These are phyloP conservation scores for Spilosoma lubricipeda DNA, from an alignment of 2,888 invertebrate genomes.

Conservation along the genomic window DNA sequence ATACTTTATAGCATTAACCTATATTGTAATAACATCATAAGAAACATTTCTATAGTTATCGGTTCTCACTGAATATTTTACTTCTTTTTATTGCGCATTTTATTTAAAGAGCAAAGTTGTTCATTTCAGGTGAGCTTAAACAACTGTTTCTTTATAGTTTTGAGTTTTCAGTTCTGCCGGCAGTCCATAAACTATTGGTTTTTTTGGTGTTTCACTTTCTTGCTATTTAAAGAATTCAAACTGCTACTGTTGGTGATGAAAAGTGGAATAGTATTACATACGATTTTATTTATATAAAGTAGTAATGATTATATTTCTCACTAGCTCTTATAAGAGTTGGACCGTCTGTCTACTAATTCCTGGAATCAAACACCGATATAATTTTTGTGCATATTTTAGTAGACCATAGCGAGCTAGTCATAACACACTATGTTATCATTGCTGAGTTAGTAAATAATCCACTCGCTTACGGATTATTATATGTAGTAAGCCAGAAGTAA, in stretches of 20 bases:
- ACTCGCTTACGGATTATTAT: not conserved
- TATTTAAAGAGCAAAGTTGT: too few species aligned
- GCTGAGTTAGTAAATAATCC: not conserved
- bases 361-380: not conserved
- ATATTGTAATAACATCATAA: too few species aligned
- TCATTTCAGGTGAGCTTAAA: too few species aligned
- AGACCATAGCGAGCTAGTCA: not conserved
- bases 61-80: too few species aligned
- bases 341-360: not conserved
- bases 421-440: not conserved
- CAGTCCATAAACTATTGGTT: too few species aligned
- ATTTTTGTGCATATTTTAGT: conserved; percentile 1
- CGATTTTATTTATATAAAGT: not conserved
- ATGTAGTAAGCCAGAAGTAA: not conserved
- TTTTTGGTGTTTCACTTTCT: too few species aligned
- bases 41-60: too few species aligned
- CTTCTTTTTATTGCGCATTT: too few species aligned
- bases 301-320: not conserved
- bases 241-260: not conserved
- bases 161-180: too few species aligned
- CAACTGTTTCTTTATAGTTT: too few species aligned
- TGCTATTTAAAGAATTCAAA: too few species aligned
- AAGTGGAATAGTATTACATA: not conserved
- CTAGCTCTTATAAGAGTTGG: not conserved
- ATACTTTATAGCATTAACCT: too few species aligned